A percentile compares a stretch with the other conserved stretches of the same genome.
Evolutionary conservation across 2,113 vertebrate species (phyloP).

Genomic region (Chaetorhynchus papuensis): DNA sequence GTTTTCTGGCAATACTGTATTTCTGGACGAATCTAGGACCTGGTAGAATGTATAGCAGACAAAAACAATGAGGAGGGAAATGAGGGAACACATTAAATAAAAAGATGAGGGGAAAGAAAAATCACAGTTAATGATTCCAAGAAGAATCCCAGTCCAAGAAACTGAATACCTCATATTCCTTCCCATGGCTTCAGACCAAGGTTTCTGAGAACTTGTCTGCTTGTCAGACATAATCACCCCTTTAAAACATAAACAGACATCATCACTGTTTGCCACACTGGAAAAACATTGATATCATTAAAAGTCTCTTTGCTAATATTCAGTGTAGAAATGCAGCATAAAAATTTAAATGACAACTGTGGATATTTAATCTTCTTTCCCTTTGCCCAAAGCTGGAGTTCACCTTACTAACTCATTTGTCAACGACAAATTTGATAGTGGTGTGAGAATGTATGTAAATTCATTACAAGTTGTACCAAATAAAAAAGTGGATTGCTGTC

Average conservation of each 20-base stretch:
- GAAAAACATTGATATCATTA: not conserved
- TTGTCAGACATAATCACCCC: not conserved
- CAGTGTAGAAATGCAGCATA: not conserved
- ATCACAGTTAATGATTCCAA: not conserved
- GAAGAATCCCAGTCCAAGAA: not conserved
- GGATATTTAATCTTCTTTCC: not conserved
- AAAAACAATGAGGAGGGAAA: not conserved
- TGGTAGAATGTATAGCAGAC: not conserved
- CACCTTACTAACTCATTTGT: not conserved
- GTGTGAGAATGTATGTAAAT: not conserved
- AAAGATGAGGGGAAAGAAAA: not conserved
- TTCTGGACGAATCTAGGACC: not conserved
- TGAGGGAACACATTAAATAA: accelerated
- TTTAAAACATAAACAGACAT: not conserved
- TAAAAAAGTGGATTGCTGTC: not conserved
- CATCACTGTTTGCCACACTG: not conserved
- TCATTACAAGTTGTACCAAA: not conserved
- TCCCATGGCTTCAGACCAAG: not conserved
- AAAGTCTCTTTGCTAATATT: not conserved
- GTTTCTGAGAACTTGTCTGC: not conserved
- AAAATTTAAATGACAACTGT: not conserved
- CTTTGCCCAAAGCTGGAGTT: not conserved
- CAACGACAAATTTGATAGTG: not conserved
- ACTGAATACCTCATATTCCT: not conserved
- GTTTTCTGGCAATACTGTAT: not conserved